Evolutionary conservation across 2,113 vertebrate genomes (phyloP).

Genomic region (Oxyruncus cristatus): DNA sequence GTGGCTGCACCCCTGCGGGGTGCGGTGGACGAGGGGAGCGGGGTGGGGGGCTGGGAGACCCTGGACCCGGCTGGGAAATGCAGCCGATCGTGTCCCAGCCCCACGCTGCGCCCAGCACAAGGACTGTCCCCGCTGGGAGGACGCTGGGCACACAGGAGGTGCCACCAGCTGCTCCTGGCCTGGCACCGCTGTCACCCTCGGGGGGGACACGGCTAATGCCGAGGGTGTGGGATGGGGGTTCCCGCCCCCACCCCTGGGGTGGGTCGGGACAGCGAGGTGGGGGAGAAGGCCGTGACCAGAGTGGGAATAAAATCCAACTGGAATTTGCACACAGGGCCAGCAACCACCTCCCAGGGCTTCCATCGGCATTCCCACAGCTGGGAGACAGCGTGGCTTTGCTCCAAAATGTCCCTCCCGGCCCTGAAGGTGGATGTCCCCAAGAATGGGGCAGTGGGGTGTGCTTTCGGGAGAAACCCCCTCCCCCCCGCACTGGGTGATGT

Average conservation of each 20-base stretch:
- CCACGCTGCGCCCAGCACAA: fast-evolving
- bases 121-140: background rate
- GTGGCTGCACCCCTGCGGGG: background rate
- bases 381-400: fast-evolving
- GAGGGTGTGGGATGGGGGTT: background rate
- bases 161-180: background rate
- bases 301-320: background rate
- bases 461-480: no score
- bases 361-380: background rate
- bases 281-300: background rate
- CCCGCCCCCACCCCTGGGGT: background rate
- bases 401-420: background rate
- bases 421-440: background rate
- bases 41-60: background rate
- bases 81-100: fast-evolving
- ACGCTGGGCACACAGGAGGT: background rate
- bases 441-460: fast-evolving
- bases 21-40: background rate
- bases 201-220: fast-evolving
- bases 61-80: fast-evolving
- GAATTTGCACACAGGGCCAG: background rate
- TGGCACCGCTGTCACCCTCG: background rate
- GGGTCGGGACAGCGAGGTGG: background rate
- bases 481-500: fast-evolving
- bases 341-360: background rate